A percentile compares a stretch with the other conserved stretches of the same genome.
Evolutionary conservation across 53 echinoderm and acorn worm species (phyloP).

Genomic region (Mesocentrotus franciscanus): DNA sequence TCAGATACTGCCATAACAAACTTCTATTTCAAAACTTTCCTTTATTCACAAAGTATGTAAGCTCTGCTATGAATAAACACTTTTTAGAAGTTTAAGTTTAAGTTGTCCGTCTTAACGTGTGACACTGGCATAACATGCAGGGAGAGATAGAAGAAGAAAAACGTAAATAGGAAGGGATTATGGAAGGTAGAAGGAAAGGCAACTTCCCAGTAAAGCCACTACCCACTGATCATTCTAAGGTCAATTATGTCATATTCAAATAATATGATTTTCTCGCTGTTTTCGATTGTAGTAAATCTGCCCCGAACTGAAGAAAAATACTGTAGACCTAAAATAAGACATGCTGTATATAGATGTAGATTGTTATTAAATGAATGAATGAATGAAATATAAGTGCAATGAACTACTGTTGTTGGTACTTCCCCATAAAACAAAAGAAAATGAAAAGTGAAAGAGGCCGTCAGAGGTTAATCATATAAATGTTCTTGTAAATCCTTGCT

Average conservation of each 20-base stretch:
- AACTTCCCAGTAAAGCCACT: too few relatives aligned
- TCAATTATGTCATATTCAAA: too few relatives aligned
- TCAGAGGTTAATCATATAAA: background rate
- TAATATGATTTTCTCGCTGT: too few relatives aligned
- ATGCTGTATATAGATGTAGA: background rate
- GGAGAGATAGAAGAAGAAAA: background rate
- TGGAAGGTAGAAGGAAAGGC: background rate
- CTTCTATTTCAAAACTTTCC: background rate
- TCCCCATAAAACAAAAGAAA: background rate
- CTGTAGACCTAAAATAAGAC: background rate
- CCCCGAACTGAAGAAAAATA: background rate
- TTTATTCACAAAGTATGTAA: background rate
- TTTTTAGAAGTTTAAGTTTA: too few relatives aligned
- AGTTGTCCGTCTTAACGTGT: too few relatives aligned
- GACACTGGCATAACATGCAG: background rate
- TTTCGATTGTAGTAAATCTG: background rate
- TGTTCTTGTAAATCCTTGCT: background rate
- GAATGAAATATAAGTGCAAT: background rate
- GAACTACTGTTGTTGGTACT: background rate
- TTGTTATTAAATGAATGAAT: background rate
- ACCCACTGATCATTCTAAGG: too few relatives aligned
- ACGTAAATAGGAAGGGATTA: background rate
- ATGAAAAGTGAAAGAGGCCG: background rate
- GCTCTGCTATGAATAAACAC: background rate
- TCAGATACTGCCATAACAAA: background rate